Evolutionary conservation across 2,113 vertebrate genomes (phyloP), one percentile per base, ranked within the genome.

Genomic region (Marcusenius ussheri): DNA sequence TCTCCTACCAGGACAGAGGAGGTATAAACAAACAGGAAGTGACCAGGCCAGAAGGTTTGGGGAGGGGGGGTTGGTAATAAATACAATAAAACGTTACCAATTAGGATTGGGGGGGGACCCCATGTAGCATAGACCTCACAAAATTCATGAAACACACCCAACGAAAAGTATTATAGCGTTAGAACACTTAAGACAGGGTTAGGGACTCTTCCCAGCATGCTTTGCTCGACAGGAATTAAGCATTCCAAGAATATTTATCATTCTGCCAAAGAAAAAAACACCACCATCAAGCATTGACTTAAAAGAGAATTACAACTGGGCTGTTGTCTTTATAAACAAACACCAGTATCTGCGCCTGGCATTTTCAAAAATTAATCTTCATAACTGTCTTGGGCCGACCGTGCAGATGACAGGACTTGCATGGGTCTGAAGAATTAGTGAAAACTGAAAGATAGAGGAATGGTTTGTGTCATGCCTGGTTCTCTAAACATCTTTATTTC

Each of bases 401-500:
- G 8, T 8, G 15, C 62, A 5, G 46, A 9, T 70, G 62, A 70
- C 62, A 70, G 10, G 10, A 31, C 47, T 80, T 47, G 13, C 49
- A 27, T 39, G 7, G 45, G 24, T 19, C 27, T 80, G 31, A 77
- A 50, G n/a, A 2, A 31, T 19, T 89, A n/a, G 47, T 77, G n/a
- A 93, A 92, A 51, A 51, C 27, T 56, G 86, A 35, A 58, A 88
- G 62, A 90, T 62, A 19, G 56, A 50, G 39, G 6, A 31, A 74
- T 21, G 66, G 77, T 90, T 91, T 91, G 88, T 1, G 24, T 45
- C 7, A 24, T 11, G 47, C 74, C 90, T 87, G 88, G 88, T 74
- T 90, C 90, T 92, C 91, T 91, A 89, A 45, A 92, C 1, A 83
- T 77, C 45, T 92, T 92, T 92, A 93, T 93, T 92, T 91, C 89